Evolutionary conservation across 2,888 invertebrate species (phyloP).

Genomic region (Tinea trinotella): DNA sequence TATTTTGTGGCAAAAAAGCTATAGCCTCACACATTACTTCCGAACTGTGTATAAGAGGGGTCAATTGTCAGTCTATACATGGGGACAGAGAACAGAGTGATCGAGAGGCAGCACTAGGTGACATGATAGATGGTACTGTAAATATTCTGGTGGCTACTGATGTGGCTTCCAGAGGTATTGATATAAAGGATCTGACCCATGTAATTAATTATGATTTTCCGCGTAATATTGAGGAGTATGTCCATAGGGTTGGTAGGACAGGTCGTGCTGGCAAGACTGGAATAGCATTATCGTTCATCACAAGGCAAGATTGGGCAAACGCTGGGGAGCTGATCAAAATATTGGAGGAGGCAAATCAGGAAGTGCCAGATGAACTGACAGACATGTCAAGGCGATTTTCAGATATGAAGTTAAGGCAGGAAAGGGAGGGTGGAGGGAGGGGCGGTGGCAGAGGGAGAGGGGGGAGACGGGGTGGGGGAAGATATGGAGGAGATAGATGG

Average conservation of each 20-base stretch:
- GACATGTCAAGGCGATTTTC: conserved; percentile 83
- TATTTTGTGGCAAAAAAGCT: conserved; percentile 91
- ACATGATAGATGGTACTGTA: conserved; percentile 84
- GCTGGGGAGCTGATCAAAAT: conserved; percentile 88
- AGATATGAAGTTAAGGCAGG: conserved; percentile 76
- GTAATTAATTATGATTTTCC: conserved; percentile 96
- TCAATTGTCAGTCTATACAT: conserved; percentile 86
- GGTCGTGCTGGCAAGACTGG: conserved; percentile 93
- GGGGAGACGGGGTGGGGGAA: conserved; percentile 13
- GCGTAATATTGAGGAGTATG: conserved; percentile 94
- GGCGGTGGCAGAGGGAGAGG: conserved; percentile 39
- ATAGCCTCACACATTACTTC: conserved; percentile 87
- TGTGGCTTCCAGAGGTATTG: conserved; percentile 94
- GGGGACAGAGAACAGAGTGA: conserved; percentile 89
- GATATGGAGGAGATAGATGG: conserved; percentile 41
- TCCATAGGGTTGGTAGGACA: conserved; percentile 95
- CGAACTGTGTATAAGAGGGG: conserved; percentile 79
- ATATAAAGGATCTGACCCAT: conserved; percentile 90
- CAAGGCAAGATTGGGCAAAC: conserved; percentile 85
- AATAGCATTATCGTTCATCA: conserved; percentile 85
- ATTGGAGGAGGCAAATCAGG: conserved; percentile 88
- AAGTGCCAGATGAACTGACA: conserved; percentile 81
- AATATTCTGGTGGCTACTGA: conserved; percentile 94
- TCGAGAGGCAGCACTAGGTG: conserved; percentile 86
- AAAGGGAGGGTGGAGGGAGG: conserved; percentile 62